A percentile compares a stretch with the other conserved stretches of the same genome.
Conservation (phyloP, 2,797 vertebrate species). For the Parauchenoglanis punctatus region DNA sequence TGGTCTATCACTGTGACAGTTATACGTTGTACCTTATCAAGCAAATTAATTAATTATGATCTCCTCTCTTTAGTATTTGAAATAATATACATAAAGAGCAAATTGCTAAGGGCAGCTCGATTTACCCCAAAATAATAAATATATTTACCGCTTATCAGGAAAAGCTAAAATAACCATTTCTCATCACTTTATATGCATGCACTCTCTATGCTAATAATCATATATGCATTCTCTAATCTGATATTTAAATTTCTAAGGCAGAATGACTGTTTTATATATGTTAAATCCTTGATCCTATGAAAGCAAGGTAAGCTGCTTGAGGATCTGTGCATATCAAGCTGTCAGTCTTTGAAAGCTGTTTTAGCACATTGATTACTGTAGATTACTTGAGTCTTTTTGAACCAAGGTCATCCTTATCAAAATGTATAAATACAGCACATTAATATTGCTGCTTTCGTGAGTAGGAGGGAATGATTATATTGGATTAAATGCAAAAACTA, state of each 20-base stretch:
- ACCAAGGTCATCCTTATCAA: slow-evolving; percentile 35
- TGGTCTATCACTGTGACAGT: neutral
- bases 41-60: neutral
- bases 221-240: neutral
- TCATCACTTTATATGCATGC: neutral
- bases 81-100: slow-evolving; percentile 10
- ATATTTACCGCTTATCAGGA: neutral
- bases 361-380: slow-evolving; percentile 45
- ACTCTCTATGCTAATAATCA: neutral
- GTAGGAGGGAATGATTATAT: neutral
- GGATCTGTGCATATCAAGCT: slow-evolving; percentile 40
- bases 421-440: slow-evolving; percentile 20
- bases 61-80: neutral
- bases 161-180: neutral
- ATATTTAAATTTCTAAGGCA: slow-evolving; percentile 8
- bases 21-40: neutral
- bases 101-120: neutral
- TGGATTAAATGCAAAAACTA: neutral
- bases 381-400: slow-evolving; percentile 19
- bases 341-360: slow-evolving; percentile 46
- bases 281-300: slow-evolving; percentile 36
- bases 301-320: slow-evolving; percentile 24
- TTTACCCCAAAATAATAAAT: neutral
- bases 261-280: neutral
- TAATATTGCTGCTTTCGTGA: slow-evolving; percentile 13